Evolutionary conservation across 2,797 vertebrate genomes (phyloP), one percentile per base, ranked within the genome.

Genomic region (Gallirallus australis): DNA sequence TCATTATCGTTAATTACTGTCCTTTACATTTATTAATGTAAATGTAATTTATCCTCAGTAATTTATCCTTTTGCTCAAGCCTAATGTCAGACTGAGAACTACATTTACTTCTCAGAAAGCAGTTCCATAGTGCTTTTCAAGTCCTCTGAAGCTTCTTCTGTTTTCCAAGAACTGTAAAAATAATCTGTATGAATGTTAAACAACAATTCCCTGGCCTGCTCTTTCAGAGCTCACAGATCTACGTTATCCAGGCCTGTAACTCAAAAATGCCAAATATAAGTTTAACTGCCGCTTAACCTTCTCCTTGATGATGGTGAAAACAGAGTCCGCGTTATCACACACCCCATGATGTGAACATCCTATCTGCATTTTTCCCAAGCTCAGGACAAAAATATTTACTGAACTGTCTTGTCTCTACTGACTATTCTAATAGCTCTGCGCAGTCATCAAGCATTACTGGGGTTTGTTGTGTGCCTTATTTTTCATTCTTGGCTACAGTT

Each of bases 301-400:
- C 71, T 70, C 70, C 35, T 61, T 72, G 28, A 90, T 69, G 37
- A 68, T 2, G 64, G 24, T 30, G 53, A 79, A 76, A 92, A 71
- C 11, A 70, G 14, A 65, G 30, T 42, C 15, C 2, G 2, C 24
- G 28, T 59, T 82, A 85, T 31, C 1, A 0, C 28, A 45, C 28
- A 50, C 59, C 45, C 63, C 24, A 24, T 4, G 30, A 82, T 71
- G 66, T 27, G 69, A 96, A 90, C n/a, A 27, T 25, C 6, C 0
- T 42, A 88, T 78, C 88, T 93, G 85, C 27, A 50, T 84, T 93
- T 65, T 90, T 95, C 94, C 85, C 90, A 96, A 79, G 94, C 37
- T 37, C 8, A 28, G 72, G 87, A 87, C 13, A 68, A 82, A 95
- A 94, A 94, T 86, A 92, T 90, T 95, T 92, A 95, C 73, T 76